A percentile compares a stretch with the other conserved stretches of the same genome.
Evolutionary conservation across 2,888 invertebrate species (phyloP).

Genomic region (Cheilosia grossa): DNA sequence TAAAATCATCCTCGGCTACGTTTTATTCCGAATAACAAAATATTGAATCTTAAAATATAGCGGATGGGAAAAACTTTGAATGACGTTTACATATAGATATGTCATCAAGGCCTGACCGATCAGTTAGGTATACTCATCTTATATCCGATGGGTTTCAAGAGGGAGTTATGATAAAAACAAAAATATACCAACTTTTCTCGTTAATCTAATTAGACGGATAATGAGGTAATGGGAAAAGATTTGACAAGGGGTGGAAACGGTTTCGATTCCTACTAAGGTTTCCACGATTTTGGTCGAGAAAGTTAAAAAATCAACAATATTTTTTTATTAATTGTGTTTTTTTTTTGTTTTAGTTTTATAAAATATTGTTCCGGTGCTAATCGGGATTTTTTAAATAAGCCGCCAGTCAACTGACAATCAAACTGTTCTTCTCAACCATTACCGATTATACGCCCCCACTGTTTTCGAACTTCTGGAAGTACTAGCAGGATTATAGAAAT

Average conservation of each 20-base stretch:
- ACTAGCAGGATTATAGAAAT: no score
- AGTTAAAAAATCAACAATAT: neutral
- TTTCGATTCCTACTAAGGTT: neutral
- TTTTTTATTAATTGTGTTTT: no score
- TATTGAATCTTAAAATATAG: constrained; percentile 73
- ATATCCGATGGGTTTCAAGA: neutral
- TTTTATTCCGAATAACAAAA: constrained; percentile 59
- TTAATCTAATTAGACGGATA: constrained; percentile 3
- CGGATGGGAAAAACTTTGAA: constrained; percentile 61
- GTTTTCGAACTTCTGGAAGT: no score
- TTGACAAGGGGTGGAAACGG: neutral
- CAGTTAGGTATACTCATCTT: constrained; percentile 13
- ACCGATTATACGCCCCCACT: no score
- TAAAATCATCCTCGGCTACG: constrained; percentile 67
- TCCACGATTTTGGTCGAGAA: neutral
- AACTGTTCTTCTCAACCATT: no score
- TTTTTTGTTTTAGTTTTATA: no score
- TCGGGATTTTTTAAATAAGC: no score
- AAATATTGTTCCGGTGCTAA: no score
- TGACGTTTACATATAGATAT: constrained; percentile 55
- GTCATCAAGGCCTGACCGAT: constrained; percentile 62
- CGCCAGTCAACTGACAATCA: no score
- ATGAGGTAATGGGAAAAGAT: neutral
- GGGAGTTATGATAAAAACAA: neutral
- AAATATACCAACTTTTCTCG: neutral